A percentile compares a stretch with the other conserved stretches of the same genome.
These are phyloP conservation scores for Tapirus indicus DNA, from an alignment of 2,797 vertebrate genomes.

Conservation along the genomic window DNA sequence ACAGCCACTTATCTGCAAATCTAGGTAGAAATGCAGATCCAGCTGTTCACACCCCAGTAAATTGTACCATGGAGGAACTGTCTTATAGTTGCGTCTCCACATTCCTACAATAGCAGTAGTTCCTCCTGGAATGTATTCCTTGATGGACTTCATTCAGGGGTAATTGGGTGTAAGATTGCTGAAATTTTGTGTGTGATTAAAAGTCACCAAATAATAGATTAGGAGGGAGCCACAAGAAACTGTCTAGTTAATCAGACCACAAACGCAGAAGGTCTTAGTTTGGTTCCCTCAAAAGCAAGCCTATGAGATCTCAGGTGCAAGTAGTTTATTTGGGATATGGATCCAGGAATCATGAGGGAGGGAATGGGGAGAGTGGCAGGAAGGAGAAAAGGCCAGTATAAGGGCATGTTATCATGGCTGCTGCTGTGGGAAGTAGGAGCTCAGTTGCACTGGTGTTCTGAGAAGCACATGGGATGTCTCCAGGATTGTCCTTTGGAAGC, in stretches of 20 bases:
- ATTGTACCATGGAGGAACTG: not conserved
- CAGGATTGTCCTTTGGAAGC: not conserved
- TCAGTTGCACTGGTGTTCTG: not conserved
- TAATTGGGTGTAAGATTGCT: not conserved
- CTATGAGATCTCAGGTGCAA: not conserved
- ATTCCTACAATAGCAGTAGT: not conserved
- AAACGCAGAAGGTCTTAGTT: not conserved
- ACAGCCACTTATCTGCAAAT: not conserved
- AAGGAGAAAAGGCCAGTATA: not conserved
- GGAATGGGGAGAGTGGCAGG: not conserved
- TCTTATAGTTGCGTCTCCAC: not conserved
- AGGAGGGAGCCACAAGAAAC: not conserved
- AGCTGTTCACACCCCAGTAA: not conserved
- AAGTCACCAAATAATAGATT: not conserved
- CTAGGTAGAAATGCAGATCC: not conserved
- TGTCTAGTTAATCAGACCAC: not conserved
- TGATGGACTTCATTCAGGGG: not conserved
- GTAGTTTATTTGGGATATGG: not conserved
- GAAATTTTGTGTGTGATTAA: not conserved
- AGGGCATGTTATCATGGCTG: not conserved
- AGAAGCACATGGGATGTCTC: not conserved
- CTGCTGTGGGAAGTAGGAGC: no score
- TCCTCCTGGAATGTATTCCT: not conserved
- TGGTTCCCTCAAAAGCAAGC: not conserved
- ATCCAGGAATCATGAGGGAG: not conserved